Evolutionary conservation across 2,888 invertebrate genomes (phyloP), one percentile per base, ranked within the genome.

Genomic region (Amphipoea lucens): DNA sequence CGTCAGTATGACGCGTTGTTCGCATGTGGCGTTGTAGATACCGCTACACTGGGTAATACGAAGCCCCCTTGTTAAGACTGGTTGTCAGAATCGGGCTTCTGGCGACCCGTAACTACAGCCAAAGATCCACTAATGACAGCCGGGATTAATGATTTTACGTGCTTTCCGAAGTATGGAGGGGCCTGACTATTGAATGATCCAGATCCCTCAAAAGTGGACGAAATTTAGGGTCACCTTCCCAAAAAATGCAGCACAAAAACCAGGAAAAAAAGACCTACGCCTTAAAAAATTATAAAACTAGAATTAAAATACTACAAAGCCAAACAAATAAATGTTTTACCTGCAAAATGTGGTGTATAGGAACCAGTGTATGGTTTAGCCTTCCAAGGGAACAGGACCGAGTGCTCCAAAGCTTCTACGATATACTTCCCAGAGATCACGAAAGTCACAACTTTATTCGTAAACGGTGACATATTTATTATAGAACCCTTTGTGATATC

Each of bases 401-500:
- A 95, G 42, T 89, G 93, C 87, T 97, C 97, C 62, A 98, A 93
- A 6, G 97, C 97, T 72, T 97, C 97, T 65, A 97, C 82, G 6
- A 99, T 91, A 86, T 98, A 96, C 74, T 96, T 95, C 0, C 99
- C 99, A 23, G 96, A 93, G 45, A 98, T 91, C 85, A 97, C 97
- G 23, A 98, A 97, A 0, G 98, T 97, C 84, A 98, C 97, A 71
- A 98, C 93, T 6, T 97, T 97, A 91, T 98, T 98, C 73, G 97
- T 97, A 90, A 98, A 99, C 0, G 99, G 99, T 72, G 97, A 95
- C 45, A 97, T 96, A 45, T 97, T 97, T 12, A 98, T 96, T 36
- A 98, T 84, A 81, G 98, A 98, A n/a, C 97, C 98, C 88, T 97
- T 97, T 0, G 98, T 98, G 63, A 98, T 97, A 57, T 97, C 98